Base-by-base conservation (phyloP, 2,888 invertebrate genomes). In the Lasius platythorax region DNA sequence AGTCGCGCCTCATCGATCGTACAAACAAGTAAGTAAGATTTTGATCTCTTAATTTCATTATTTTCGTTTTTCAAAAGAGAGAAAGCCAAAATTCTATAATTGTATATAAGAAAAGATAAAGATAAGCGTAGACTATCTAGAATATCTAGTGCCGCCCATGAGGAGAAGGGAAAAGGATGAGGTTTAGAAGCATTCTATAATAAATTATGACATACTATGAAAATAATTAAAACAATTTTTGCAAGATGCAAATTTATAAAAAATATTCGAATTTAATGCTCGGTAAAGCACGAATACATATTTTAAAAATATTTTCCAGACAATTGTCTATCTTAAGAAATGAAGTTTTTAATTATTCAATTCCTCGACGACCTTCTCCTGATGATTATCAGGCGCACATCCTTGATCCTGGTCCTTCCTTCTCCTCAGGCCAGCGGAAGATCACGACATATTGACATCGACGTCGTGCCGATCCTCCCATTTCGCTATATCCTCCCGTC, bases 111-210 rank as follows among this genome's bases (percentile, higher is more conserved):
- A 76, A 56, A 43, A 79, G 30, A 78, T 46, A 61, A 43, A 79
- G n/a, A 78, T 37, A 79, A 70, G 33, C 8, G 12, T 72, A 79
- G 79, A 85, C 63, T 50, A 40, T 67, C 18, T 56, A 46, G 12
- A n/a, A 37, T 53, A 46, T 73, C 12, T 79, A 82, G 67, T 82
- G 78, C 53, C 82, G 84, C 79, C 88, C 92, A 93, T 91, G 92
- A 92, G 93, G 93, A 93, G 92, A 93, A 93, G 92, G 92, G 88
- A 92, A 92, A 90, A 88, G 91, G 90, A 85, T 79, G 87, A 89
- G 89, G 90, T 85, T 88, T 81, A 75, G 30, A 75, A 46, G 28
- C 50, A 40, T 5, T 40, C 2, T 56, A 9, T 37, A 15, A 40
- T 68, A 15, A 53, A 68, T 43, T 43, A 43, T 9, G 2, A 37